Base-by-base conservation (phyloP, 1,140 invertebrate genomes). In the Drosophila sturtevanti region DNA sequence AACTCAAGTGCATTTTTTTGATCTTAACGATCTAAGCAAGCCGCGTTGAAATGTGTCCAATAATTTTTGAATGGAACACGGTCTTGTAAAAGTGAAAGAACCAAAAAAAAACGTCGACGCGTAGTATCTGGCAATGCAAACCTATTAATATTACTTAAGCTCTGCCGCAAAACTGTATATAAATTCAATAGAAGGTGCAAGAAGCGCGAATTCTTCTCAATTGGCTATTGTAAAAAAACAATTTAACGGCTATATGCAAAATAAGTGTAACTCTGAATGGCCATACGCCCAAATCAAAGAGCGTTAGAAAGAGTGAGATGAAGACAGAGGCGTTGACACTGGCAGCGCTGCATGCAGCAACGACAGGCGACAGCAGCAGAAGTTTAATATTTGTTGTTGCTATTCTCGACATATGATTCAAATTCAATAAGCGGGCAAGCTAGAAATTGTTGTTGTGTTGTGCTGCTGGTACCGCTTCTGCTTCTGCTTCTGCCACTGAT, bases 401-500 rank as follows among this genome's bases (percentile, higher is more conserved):
- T 91, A 91, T 91, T 91, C 85, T 91, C 79, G 81, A 91, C 81
- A 91, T 82, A 91, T 91, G 89, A 91, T 91, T 90, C 89, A 91
- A 90, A 79, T 79, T 81, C 77, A 89, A 90, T 71, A 80, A 81
- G 69, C 74, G 77, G 55, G 65, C 75, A 78, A 41, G 38, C 31
- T 63, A 44, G 41, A 31, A 16, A 27, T 63, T 37, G 10, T 48
- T 18, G 41, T 48, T 48, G 41, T 18, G 16, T 18, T 14, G n/a
- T 41, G 38, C 38, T 41, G 38, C n/a, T 41, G 38, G 38, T 41
- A 41, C 38, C 7, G 14, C 41, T 41, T 22, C 61, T 58, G 71
- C 63, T 59, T 14, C 66, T 58, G 71, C 62, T 68, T 61, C 9
- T 14, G 69, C 68, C 73, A 82, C 24, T 35, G 24, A 37, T 81